A percentile compares a stretch with the other conserved stretches of the same genome.
Conservation (phyloP, 2,888 invertebrate genomes). For the Dryomyza anilis region DNA sequence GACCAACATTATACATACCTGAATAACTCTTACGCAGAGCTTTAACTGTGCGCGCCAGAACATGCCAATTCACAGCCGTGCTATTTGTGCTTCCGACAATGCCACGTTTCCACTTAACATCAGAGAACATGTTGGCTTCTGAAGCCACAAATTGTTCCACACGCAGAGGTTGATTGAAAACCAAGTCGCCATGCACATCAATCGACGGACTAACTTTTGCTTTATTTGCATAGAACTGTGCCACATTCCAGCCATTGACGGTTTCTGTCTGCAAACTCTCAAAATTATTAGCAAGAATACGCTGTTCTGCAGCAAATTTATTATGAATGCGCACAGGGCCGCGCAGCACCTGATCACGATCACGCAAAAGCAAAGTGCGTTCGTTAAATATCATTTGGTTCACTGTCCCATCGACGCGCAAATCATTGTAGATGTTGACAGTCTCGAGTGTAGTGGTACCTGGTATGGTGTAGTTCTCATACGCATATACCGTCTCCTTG, state of each 20-base stretch:
- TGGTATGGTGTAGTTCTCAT: conserved; percentile 58
- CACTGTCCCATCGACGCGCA: conserved; percentile 54
- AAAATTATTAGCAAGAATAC: conserved; percentile 49
- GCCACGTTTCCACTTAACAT: not conserved
- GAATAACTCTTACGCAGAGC: not conserved
- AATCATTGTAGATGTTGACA: conserved; percentile 49
- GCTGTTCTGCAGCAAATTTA: conserved; percentile 38
- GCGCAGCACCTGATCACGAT: conserved; percentile 44
- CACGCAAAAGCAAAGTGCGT: conserved; percentile 54
- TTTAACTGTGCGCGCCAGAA: not conserved
- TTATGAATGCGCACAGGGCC: conserved; percentile 48
- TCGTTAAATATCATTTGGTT: conserved; percentile 57
- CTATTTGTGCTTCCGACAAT: not conserved
- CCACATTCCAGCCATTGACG: conserved; percentile 55
- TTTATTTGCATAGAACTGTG: conserved; percentile 53
- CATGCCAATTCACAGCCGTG: not conserved
- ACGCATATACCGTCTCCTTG: conserved; percentile 58
- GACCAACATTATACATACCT: not conserved
- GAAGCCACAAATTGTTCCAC: conserved; percentile 41
- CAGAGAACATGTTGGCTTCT: not conserved
- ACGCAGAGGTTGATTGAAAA: conserved; percentile 46
- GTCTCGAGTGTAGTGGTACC: conserved; percentile 59
- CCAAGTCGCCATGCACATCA: conserved; percentile 43
- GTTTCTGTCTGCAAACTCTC: conserved; percentile 46
- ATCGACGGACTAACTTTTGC: conserved; percentile 23